Base-by-base conservation (phyloP, 2,113 vertebrate genomes). In the Anarrhichthys ocellatus region DNA sequence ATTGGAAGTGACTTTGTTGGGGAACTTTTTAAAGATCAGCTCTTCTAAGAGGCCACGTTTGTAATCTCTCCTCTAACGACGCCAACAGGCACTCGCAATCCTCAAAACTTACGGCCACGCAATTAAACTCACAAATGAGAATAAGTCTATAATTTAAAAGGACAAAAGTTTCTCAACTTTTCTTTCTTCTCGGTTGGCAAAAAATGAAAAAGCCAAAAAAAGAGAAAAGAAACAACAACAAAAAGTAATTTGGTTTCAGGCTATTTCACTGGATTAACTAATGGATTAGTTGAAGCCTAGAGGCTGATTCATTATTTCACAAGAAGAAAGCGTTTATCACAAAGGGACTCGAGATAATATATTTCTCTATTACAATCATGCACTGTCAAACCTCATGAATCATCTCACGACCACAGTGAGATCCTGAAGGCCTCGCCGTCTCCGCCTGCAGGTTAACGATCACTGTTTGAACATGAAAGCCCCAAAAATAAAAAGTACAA, bases 21-120 rank as follows among this genome's bases (percentile, higher is more conserved):
- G 44, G 42, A 80, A 80, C 64, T 84, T 84, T 80, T 76, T 63
- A 87, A 87, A 87, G 82, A 90, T 80, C 82, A 89, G 78, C 72
- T 71, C 71, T 76, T 80, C 44, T 40, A 24, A 77, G 68, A 65
- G 34, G 52, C 63, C 56, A 11, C 14, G 7, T 34, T 24, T 77
- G 17, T 80, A 69, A 84, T 82, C 75, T 88, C 66, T 84, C 72
- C 50, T 56, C 27, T 77, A 83, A 88, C 65, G 74, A 85, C 14
- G 80, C 77, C 76, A 77, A 65, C 6, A 58, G 81, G 38, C 83
- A 34, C 40, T 80, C n/a, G n/a, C 9, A 73, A 69, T 70, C 38
- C 46, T 59, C 44, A 24, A 56, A 24, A 87, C 52, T 67, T 77
- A 67, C 0, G 0, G 52, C 52, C 69, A 52, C 15, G 59, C 68